Percentiles rank a stretch among this genome's conserved stretches.
Conservation (phyloP, 1,140 invertebrate species). For the Phymastichus coffea region DNA sequence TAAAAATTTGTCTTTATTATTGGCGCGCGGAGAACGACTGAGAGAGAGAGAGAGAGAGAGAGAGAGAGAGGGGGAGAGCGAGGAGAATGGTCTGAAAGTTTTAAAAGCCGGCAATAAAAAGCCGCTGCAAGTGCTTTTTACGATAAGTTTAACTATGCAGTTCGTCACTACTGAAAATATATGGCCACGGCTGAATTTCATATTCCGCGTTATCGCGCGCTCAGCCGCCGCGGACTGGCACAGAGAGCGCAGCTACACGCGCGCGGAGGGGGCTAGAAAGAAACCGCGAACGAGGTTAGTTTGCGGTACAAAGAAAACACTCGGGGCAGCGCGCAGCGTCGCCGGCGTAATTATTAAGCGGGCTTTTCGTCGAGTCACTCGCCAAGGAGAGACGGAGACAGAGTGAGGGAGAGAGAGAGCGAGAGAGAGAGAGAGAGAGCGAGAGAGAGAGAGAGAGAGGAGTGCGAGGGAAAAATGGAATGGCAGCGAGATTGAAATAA, state of each 20-base stretch:
- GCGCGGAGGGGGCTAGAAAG: not conserved
- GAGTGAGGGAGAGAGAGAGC: too few relatives aligned
- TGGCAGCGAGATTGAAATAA: slow-evolving; percentile 11
- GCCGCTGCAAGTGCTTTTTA: slow-evolving; percentile 28
- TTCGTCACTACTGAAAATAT: slow-evolving; percentile 32
- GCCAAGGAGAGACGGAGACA: slow-evolving; percentile 4
- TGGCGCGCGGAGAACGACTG: slow-evolving; percentile 7
- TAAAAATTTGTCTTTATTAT: slow-evolving; percentile 28
- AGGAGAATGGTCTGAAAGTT: slow-evolving; percentile 25
- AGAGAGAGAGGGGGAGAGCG: not conserved
- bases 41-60: not conserved
- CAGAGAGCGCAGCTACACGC: not conserved
- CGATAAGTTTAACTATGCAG: slow-evolving; percentile 32
- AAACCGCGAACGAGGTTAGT: slow-evolving; percentile 17
- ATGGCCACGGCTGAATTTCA: slow-evolving; percentile 27
- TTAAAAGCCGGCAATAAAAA: slow-evolving; percentile 30
- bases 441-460: too few relatives aligned
- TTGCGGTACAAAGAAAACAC: slow-evolving; percentile 21
- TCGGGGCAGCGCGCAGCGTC: slow-evolving; percentile 3
- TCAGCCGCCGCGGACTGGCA: not conserved
- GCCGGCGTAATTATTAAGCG: slow-evolving; percentile 24
- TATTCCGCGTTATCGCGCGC: slow-evolving; percentile 25
- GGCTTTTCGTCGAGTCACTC: slow-evolving; percentile 23
- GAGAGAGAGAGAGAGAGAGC: too few relatives aligned
- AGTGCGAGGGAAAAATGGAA: too few relatives aligned